A percentile compares a stretch with the other conserved stretches of the same genome.
These are phyloP conservation scores for Plagodis pulveraria DNA, from an alignment of 2,888 invertebrate species.

Conservation along the genomic window DNA sequence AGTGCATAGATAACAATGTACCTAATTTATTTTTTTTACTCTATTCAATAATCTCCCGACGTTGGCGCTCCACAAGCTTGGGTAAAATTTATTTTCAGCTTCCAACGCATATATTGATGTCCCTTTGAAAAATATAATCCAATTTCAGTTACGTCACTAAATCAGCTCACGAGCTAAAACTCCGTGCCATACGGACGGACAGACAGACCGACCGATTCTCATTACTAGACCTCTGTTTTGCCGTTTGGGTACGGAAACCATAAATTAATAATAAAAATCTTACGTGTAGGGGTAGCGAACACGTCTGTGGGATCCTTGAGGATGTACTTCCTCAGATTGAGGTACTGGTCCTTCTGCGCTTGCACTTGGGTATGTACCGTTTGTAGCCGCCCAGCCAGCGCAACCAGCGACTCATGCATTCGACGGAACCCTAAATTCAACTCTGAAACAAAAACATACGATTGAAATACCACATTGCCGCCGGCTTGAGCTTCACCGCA, in stretches of 20 bases:
- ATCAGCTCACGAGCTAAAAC: too few species aligned
- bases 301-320: slow-evolving; percentile 91
- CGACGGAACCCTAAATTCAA: slow-evolving; percentile 91
- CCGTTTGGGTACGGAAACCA: background rate
- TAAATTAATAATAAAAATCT: slow-evolving; percentile 36
- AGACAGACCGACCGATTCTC: too few species aligned
- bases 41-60: too few species aligned
- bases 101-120: too few species aligned
- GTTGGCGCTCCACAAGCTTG: too few species aligned
- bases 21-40: too few species aligned
- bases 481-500: background rate
- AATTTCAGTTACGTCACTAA: too few species aligned
- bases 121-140: too few species aligned
- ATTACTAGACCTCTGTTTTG: too few species aligned
- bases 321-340: slow-evolving; percentile 91
- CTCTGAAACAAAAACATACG: slow-evolving; percentile 79
- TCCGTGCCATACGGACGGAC: too few species aligned
- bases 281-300: slow-evolving; percentile 80
- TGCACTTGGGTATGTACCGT: slow-evolving; percentile 91
- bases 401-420: slow-evolving; percentile 94
- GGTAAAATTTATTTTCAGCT: too few species aligned
- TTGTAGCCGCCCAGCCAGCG: slow-evolving; percentile 94
- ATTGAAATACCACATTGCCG: background rate
- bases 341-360: slow-evolving; percentile 92
- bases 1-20: too few species aligned